Percentiles rank a stretch among this genome's conserved stretches.
These are phyloP conservation scores for Drosophila nigromelanica DNA, from an alignment of 1,140 invertebrate species.

Conservation along the genomic window DNA sequence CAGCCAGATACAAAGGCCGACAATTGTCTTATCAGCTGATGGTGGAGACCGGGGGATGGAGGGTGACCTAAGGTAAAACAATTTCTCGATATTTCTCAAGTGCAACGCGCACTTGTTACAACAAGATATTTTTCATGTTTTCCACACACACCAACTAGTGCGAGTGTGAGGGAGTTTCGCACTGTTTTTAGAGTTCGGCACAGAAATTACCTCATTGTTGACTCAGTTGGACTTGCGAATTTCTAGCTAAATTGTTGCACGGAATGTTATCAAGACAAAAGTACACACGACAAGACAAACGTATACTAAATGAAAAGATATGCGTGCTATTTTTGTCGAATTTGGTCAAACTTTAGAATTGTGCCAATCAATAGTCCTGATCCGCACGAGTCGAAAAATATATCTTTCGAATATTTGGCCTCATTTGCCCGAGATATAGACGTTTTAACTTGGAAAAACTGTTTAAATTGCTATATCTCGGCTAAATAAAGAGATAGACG, in stretches of 20 bases:
- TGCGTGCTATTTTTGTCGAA: no score
- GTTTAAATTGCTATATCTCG: no score
- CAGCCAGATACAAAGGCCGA: conserved; percentile 39
- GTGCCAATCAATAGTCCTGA: no score
- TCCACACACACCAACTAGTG: not conserved
- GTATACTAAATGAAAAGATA: no score
- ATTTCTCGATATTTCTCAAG: conserved; percentile 55
- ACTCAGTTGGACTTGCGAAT: conserved; percentile 61
- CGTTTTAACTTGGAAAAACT: no score
- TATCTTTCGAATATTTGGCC: no score
- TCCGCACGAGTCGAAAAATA: no score
- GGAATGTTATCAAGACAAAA: not conserved
- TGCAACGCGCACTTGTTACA: conserved; percentile 70
- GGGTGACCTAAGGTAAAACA: conserved; percentile 22
- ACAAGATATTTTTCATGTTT: conserved; percentile 74
- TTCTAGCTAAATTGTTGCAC: conserved; percentile 21
- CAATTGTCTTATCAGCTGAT: conserved; percentile 63
- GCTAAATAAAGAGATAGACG: no score
- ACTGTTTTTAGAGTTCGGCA: conserved; percentile 14
- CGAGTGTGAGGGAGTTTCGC: conserved; percentile 5
- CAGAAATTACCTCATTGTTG: conserved; percentile 71
- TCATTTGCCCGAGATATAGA: no score
- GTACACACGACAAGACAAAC: not conserved
- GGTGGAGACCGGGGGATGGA: not conserved
- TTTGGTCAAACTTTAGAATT: no score